Evolutionary conservation across 2,888 invertebrate species (phyloP), one percentile per base, ranked within the genome.

Genomic region (Cephus nigrinus): DNA sequence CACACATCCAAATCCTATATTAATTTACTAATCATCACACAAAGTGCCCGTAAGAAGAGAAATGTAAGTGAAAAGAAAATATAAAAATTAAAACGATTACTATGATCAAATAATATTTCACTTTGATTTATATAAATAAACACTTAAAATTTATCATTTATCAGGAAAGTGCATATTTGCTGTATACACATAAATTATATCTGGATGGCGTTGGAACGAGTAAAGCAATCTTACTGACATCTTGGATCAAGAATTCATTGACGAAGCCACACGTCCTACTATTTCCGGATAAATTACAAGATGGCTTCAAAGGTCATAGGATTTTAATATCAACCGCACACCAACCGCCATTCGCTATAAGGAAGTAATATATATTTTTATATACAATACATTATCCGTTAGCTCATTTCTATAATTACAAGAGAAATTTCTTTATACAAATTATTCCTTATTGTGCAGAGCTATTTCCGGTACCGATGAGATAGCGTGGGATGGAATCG

Each of bases 181-280:
- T 96, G 75, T 96, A 95, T 87, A 96, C 96, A 0, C 96, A 96
- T 88, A 93, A 94, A 82, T 90, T 96, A 69, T 96, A 94, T 87
- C 93, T 93, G 0, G 96, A 96, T 89, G 96, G 96, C 3, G 91
- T 96, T 84, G 96, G 96, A 35, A 93, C 95, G 0, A 96, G 96
- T 87, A 91, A 91, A 74, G 94, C 96, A 0, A 87, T 93, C 33
- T 94, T 96, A 0, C 85, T 96, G 12, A 95, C 94, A 33, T 95
- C 96, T 40, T 97, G 96, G 96, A 92, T 93, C 1, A 93, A 93
- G 74, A 94, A 94, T 40, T 93, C 92, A 74, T 93, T 95, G 80
- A 94, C 96, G 2, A 93, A 94, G 80, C 92, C 93, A 0, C 90
- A 93, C 34, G 92, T 95, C 0, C 92, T 94, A 88, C 91, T 96